Evolutionary conservation across 2,113 vertebrate genomes (phyloP).

Genomic region (Apistogramma diplotaenia): DNA sequence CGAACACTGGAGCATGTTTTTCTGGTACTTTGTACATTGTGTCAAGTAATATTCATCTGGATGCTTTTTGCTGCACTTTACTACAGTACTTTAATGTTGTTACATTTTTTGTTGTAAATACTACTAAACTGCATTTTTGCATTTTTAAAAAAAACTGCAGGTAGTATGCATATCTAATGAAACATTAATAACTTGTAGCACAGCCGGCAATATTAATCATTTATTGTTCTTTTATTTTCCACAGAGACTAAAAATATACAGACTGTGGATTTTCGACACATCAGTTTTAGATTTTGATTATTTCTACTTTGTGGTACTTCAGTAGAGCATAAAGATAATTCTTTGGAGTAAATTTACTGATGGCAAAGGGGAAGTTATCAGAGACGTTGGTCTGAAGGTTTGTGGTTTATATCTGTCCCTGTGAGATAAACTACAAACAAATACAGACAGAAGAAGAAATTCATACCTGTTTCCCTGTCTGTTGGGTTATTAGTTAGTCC

Average conservation of each 20-base stretch:
- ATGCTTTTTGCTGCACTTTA: neutral
- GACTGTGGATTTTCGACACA: neutral
- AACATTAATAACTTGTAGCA: neutral
- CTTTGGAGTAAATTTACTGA: neutral
- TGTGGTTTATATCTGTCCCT: neutral
- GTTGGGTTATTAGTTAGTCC: neutral
- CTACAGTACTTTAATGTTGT: neutral
- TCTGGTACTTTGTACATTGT: too few species aligned
- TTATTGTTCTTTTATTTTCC: neutral
- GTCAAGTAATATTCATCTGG: neutral
- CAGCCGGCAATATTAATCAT: neutral
- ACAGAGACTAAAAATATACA: neutral
- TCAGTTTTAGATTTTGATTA: neutral
- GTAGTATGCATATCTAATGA: neutral
- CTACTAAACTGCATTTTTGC: neutral
- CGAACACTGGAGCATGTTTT: too few species aligned
- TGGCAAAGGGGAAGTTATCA: neutral
- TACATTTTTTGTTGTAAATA: neutral
- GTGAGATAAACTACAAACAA: neutral
- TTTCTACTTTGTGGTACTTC: neutral
- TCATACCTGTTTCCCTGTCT: conserved; percentile 3
- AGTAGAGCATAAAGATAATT: neutral
- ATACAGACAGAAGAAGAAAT: neutral
- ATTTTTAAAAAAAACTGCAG: too few species aligned
- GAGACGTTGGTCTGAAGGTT: neutral